These are phyloP conservation scores for Atherinomorus stipes DNA, from an alignment of 2,113 vertebrate genomes.

Conservation along the genomic window DNA sequence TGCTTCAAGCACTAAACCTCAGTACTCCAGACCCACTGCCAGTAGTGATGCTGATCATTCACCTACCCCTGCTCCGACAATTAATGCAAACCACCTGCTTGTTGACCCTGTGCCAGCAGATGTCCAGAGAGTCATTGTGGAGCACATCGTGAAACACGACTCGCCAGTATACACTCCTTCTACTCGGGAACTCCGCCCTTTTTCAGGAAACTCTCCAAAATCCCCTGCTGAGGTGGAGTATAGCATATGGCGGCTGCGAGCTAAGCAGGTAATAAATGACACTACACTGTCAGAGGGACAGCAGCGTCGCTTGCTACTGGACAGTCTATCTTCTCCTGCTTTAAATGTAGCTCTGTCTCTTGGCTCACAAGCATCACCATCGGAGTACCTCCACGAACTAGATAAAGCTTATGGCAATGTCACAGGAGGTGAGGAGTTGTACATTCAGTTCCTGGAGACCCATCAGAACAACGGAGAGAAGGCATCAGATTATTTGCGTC, in stretches of 20 bases:
- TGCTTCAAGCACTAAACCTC: no score
- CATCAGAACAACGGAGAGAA: neutral
- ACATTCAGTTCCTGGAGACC: conserved; percentile 4
- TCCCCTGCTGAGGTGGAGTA: neutral
- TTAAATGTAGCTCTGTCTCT: neutral
- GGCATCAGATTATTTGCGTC: neutral
- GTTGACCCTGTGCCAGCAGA: neutral
- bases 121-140: neutral
- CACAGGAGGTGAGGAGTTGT: neutral
- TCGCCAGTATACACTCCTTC: neutral
- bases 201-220: no score
- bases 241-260: neutral
- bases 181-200: neutral
- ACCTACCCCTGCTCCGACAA: neutral
- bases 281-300: neutral
- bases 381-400: neutral
- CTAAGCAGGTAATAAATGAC: neutral
- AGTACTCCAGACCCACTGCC: neutral
- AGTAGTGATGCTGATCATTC: neutral
- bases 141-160: neutral
- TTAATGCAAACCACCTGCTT: neutral
- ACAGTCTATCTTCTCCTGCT: neutral
- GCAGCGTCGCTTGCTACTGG: neutral
- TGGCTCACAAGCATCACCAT: neutral
- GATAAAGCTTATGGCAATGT: conserved; percentile 1